phyloP scores from a whole-genome alignment of 1,140 invertebrate genomes.

The Popillia japonica region DNA sequence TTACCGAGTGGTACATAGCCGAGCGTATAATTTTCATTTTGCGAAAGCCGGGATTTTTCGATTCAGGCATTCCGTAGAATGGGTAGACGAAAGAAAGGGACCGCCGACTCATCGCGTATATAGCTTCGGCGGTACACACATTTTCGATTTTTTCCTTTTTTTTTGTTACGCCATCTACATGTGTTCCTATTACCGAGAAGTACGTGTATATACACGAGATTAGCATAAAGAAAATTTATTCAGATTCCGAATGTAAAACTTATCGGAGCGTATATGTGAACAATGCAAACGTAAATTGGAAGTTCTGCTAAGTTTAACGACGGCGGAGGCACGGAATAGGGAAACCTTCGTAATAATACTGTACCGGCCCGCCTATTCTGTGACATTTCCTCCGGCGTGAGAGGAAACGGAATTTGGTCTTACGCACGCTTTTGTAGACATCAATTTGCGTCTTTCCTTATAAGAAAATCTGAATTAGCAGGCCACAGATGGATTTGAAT shows the following conservation, averaged over 20 bases:
- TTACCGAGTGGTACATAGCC: not conserved
- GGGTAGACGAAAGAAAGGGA: not conserved
- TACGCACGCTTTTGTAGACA: not conserved
- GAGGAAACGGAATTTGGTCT: not conserved
- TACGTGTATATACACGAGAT: conserved; percentile 44
- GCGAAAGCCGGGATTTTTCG: not conserved
- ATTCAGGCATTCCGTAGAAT: not conserved
- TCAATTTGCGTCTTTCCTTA: not conserved
- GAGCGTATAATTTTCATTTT: conserved; percentile 32
- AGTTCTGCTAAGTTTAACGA: conserved; percentile 44
- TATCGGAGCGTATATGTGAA: conserved; percentile 46
- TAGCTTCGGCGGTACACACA: not conserved
- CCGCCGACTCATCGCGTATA: not conserved
- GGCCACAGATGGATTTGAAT: not conserved
- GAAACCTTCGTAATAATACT: conserved; percentile 4
- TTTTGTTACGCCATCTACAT: conserved; percentile 16
- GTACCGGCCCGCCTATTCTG: conserved; percentile 11
- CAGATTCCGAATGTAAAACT: conserved; percentile 47
- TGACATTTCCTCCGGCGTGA: not conserved
- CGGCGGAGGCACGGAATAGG: not conserved
- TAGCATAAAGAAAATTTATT: conserved; percentile 51
- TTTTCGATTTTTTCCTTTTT: conserved; percentile 32
- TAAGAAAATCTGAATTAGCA: not conserved
- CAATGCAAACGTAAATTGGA: conserved; percentile 50
- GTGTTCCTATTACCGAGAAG: conserved; percentile 24